A percentile compares a stretch with the other conserved stretches of the same genome.
These are phyloP conservation scores for Nemotelus nigrinus DNA, from an alignment of 2,888 invertebrate genomes.

Conservation along the genomic window DNA sequence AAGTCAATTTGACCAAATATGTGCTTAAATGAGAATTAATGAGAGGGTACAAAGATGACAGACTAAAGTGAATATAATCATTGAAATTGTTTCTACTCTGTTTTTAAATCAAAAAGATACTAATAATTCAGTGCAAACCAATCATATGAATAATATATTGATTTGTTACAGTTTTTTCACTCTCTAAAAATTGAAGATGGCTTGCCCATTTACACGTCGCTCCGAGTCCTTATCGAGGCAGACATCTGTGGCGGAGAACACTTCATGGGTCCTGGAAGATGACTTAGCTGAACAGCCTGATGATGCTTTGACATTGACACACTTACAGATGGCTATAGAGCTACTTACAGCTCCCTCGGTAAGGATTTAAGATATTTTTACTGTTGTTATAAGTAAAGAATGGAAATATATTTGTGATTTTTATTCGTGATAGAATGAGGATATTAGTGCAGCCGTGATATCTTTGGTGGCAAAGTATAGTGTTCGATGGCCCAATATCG, in stretches of 20 bases:
- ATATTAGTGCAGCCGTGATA: slow-evolving; percentile 73
- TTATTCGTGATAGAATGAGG: slow-evolving; percentile 68
- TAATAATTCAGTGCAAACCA: background rate
- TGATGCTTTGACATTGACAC: slow-evolving; percentile 71
- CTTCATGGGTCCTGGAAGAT: slow-evolving; percentile 62
- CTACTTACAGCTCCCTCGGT: slow-evolving; percentile 85
- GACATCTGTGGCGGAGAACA: slow-evolving; percentile 61
- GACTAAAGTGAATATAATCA: no score
- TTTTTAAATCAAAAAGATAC: background rate
- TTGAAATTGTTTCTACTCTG: background rate
- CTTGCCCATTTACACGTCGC: slow-evolving; percentile 64
- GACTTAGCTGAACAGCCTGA: slow-evolving; percentile 60
- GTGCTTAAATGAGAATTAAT: no score
- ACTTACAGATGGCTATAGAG: slow-evolving; percentile 82
- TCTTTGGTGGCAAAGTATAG: slow-evolving; percentile 74
- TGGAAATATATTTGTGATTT: background rate
- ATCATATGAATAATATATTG: background rate
- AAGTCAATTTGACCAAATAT: no score
- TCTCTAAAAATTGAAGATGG: slow-evolving; percentile 56
- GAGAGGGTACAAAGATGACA: no score
- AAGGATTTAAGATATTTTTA: slow-evolving; percentile 54
- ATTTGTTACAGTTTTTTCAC: slow-evolving; percentile 27
- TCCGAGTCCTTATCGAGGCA: slow-evolving; percentile 62
- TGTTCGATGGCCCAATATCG: slow-evolving; percentile 65
- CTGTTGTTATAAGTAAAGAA: background rate